These are phyloP conservation scores for Oryzias celebensis DNA, from an alignment of 2,113 vertebrate species.

Conservation along the genomic window DNA sequence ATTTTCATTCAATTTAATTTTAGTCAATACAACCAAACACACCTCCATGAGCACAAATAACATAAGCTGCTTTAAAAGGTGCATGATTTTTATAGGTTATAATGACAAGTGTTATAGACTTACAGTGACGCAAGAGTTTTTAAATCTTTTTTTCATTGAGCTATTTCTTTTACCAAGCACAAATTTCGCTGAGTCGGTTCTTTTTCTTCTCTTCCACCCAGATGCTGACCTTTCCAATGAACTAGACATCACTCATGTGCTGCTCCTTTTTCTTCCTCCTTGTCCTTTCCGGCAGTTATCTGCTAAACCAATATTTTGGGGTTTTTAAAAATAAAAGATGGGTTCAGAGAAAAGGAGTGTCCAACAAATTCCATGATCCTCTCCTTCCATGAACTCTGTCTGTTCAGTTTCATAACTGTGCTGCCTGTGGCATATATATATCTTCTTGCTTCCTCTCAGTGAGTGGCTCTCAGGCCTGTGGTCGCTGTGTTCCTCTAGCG, in stretches of 20 bases:
- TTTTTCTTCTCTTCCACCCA: neutral
- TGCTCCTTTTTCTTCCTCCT: neutral
- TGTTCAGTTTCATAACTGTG: neutral
- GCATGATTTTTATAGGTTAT: too few relatives aligned
- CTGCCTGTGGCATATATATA: slow-evolving; percentile 28
- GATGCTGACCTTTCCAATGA: neutral
- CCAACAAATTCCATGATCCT: neutral
- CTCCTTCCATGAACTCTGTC: neutral
- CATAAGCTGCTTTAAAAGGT: too few relatives aligned
- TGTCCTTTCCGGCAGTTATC: neutral
- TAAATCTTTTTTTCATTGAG: too few relatives aligned
- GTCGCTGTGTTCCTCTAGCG: slow-evolving; percentile 48
- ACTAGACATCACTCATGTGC: neutral
- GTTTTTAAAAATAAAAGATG: slow-evolving; percentile 12
- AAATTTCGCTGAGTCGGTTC: too few relatives aligned
- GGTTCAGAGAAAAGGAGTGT: neutral
- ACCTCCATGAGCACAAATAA: too few relatives aligned
- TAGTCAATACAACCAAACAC: too few relatives aligned
- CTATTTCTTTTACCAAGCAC: too few relatives aligned
- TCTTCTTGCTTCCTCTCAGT: slow-evolving; percentile 32
- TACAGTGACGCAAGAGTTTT: too few relatives aligned
- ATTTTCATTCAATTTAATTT: too few relatives aligned
- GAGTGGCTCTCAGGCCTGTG: slow-evolving; percentile 55
- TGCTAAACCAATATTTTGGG: slow-evolving; percentile 3
- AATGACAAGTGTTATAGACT: too few relatives aligned